These are phyloP conservation scores for Mionectes olivaceus DNA, from an alignment of 2,797 vertebrate species.

Conservation along the genomic window DNA sequence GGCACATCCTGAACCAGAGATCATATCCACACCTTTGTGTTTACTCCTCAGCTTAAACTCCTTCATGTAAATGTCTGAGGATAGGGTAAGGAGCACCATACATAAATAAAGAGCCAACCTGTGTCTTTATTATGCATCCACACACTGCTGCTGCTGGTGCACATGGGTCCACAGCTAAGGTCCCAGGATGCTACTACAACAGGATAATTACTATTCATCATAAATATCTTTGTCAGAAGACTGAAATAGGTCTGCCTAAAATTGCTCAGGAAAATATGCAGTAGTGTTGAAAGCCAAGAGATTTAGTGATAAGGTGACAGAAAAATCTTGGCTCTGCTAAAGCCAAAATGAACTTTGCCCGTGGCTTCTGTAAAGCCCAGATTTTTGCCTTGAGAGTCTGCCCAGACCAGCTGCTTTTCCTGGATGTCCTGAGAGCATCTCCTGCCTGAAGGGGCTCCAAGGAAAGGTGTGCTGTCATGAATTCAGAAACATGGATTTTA, in stretches of 20 bases:
- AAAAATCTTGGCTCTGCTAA: conserved; percentile 24
- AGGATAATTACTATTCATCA: conserved; percentile 23
- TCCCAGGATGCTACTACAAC: neutral
- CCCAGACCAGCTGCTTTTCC: conserved; percentile 40
- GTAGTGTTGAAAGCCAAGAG: conserved; percentile 13
- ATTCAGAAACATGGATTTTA: neutral
- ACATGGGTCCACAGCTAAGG: neutral
- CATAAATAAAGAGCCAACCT: conserved; percentile 29
- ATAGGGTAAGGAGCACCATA: neutral
- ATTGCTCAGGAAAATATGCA: conserved; percentile 13
- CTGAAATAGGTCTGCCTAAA: conserved; percentile 21
- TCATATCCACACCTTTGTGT: neutral
- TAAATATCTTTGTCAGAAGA: conserved; percentile 31
- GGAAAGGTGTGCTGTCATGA: neutral
- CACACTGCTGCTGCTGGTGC: neutral
- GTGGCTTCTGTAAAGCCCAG: neutral
- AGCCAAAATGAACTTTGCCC: conserved; percentile 39
- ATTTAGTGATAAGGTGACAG: conserved; percentile 42
- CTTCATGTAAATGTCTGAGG: neutral
- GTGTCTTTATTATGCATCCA: conserved; percentile 23
- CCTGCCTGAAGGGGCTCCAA: neutral
- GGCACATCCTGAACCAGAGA: neutral
- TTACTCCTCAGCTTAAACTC: neutral
- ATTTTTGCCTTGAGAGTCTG: conserved; percentile 46
- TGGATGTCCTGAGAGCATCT: neutral